These are phyloP conservation scores for Tinea trinotella DNA, from an alignment of 2,888 invertebrate genomes.

Conservation along the genomic window DNA sequence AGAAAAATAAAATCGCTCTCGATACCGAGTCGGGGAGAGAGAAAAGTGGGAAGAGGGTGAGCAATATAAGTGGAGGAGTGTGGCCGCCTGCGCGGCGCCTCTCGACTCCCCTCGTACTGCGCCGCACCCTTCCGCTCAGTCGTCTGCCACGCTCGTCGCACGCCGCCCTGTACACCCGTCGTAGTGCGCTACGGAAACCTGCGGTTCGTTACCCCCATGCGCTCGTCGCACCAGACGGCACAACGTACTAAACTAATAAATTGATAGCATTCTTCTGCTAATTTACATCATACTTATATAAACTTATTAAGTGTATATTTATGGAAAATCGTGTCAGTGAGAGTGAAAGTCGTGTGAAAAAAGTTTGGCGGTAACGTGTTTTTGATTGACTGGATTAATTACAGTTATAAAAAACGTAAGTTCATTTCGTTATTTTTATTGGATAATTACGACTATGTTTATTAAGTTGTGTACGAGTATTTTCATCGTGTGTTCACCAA, in stretches of 20 bases:
- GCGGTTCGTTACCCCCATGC: conserved; percentile 10
- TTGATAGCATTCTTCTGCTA: background rate
- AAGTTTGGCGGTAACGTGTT: background rate
- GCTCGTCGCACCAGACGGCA: background rate
- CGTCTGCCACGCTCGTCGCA: conserved; percentile 10
- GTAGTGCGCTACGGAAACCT: background rate
- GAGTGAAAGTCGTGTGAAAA: conserved; percentile 6
- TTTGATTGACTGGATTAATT: conserved; percentile 8
- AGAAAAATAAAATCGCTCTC: conserved; percentile 42
- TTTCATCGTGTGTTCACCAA: too few species aligned
- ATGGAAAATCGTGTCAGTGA: background rate
- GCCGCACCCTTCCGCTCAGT: conserved; percentile 17
- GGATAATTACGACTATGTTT: too few species aligned
- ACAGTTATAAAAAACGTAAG: background rate
- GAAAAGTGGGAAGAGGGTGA: conserved; percentile 11
- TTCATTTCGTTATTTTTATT: background rate
- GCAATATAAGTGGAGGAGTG: background rate
- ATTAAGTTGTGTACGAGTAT: too few species aligned
- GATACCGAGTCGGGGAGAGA: conserved; percentile 30
- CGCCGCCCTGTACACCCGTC: background rate
- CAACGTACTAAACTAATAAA: background rate
- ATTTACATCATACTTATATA: background rate
- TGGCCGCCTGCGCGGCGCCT: conserved; percentile 24
- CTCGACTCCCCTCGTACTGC: conserved; percentile 25
- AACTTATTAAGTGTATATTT: background rate